These are phyloP conservation scores for Drosophila meridiana DNA, from an alignment of 2,888 invertebrate genomes.

Conservation along the genomic window DNA sequence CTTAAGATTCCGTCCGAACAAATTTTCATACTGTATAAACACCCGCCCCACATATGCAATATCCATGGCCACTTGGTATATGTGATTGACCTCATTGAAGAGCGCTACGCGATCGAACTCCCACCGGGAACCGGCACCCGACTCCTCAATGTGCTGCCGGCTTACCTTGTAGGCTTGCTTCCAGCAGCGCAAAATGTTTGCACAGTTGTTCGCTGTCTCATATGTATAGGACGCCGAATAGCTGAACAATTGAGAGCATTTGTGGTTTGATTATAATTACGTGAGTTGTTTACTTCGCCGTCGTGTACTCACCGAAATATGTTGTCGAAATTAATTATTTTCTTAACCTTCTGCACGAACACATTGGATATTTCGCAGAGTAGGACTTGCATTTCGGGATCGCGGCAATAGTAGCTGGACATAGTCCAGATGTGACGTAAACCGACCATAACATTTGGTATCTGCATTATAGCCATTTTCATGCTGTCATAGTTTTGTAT, in stretches of 20 bases:
- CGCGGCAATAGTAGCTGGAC: slow-evolving; percentile 93
- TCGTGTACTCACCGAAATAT: slow-evolving; percentile 89
- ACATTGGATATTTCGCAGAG: slow-evolving; percentile 94
- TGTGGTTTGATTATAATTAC: not conserved
- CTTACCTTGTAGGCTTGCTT: slow-evolving; percentile 90
- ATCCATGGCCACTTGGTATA: slow-evolving; percentile 91
- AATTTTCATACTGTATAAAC: slow-evolving; percentile 94
- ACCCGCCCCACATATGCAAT: slow-evolving; percentile 92
- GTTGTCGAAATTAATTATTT: slow-evolving; percentile 89
- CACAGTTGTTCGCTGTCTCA: slow-evolving; percentile 83
- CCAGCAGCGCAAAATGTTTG: slow-evolving; percentile 84
- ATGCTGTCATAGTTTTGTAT: slow-evolving; percentile 90
- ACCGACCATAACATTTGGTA: slow-evolving; percentile 93
- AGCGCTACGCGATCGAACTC: slow-evolving; percentile 94
- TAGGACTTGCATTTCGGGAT: slow-evolving; percentile 94
- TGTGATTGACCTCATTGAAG: slow-evolving; percentile 94
- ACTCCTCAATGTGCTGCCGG: slow-evolving; percentile 93
- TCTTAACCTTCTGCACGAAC: slow-evolving; percentile 91
- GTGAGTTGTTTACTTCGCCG: not conserved
- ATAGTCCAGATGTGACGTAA: slow-evolving; percentile 96
- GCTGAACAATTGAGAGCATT: slow-evolving; percentile 43
- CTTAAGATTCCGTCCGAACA: slow-evolving; percentile 94
- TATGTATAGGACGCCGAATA: slow-evolving; percentile 79
- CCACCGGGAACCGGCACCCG: slow-evolving; percentile 95
- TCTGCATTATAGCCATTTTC: slow-evolving; percentile 89